Conservation (phyloP, 2,888 invertebrate species). For the Callosobruchus maculatus region DNA sequence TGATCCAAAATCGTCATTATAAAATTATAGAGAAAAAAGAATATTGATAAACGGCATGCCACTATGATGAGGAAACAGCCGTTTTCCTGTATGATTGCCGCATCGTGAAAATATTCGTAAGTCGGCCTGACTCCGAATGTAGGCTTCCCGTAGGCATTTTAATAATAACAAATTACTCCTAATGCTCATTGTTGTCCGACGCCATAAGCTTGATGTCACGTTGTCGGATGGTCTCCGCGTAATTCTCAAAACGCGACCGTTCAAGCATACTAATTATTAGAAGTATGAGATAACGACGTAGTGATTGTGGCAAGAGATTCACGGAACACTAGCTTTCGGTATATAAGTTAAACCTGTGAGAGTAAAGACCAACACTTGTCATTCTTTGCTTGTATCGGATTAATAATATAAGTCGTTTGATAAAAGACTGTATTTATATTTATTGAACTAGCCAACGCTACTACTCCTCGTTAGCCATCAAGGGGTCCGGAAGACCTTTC, state of each 20-base stretch:
- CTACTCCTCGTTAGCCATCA: too few relatives aligned
- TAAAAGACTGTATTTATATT: too few relatives aligned
- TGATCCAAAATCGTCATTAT: too few relatives aligned
- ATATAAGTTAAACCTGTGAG: background rate
- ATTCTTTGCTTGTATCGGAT: too few relatives aligned
- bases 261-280: background rate
- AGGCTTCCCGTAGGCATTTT: background rate
- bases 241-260: background rate
- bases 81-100: background rate
- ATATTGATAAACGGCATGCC: background rate
- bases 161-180: background rate
- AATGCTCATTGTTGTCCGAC: background rate
- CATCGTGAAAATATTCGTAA: background rate
- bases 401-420: too few relatives aligned
- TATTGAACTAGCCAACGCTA: too few relatives aligned
- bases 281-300: background rate
- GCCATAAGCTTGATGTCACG: background rate
- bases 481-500: too few relatives aligned
- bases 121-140: background rate
- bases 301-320: background rate
- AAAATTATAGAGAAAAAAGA: too few relatives aligned
- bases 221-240: background rate
- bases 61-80: background rate
- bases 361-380: too few relatives aligned
- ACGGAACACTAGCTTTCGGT: background rate